Evolutionary conservation across 1,140 invertebrate genomes (phyloP).

Genomic region (Trinorchestia longiramus): DNA sequence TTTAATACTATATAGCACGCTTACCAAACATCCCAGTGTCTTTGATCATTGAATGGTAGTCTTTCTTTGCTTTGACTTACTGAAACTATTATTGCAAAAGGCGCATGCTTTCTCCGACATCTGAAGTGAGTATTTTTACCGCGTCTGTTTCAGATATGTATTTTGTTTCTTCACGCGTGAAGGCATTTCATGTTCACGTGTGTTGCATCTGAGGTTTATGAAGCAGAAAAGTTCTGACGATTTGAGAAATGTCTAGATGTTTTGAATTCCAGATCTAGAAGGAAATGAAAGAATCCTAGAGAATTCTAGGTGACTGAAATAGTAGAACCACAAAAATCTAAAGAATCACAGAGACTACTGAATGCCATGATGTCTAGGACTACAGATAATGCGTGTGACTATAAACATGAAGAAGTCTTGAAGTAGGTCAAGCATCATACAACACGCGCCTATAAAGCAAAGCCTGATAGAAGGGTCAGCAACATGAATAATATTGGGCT

Average conservation of each 20-base stretch:
- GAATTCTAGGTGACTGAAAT: neutral
- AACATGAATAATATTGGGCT: no score
- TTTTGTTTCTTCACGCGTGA: neutral
- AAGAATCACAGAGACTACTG: neutral
- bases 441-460: no score
- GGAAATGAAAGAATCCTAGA: neutral
- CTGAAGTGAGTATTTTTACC: neutral
- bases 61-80: neutral
- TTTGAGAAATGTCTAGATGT: neutral
- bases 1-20: no score
- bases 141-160: neutral
- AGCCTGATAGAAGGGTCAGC: no score
- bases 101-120: neutral
- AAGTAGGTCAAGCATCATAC: no score
- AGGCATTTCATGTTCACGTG: neutral
- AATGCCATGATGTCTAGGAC: no score
- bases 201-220: neutral
- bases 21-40: no score
- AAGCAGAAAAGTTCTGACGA: neutral
- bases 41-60: neutral
- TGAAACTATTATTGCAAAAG: no score
- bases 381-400: no score
- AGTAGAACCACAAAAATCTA: neutral
- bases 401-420: no score
- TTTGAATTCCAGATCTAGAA: neutral